Evolutionary conservation across 2,113 vertebrate genomes (phyloP).

Genomic region (Corvus moneduloides): DNA sequence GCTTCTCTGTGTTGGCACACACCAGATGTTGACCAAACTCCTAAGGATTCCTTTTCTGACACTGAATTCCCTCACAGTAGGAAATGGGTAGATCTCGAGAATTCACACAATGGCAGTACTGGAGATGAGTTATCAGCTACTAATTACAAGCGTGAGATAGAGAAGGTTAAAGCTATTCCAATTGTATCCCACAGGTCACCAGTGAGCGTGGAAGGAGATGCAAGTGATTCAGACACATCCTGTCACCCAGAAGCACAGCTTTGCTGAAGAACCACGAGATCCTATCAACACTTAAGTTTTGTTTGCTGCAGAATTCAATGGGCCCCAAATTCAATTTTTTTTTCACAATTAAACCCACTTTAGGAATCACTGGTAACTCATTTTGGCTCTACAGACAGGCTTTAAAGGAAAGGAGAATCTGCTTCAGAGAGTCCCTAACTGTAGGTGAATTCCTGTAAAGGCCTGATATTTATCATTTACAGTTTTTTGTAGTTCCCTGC

Average conservation of each 20-base stretch:
- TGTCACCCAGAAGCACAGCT: fast-evolving
- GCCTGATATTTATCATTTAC: neutral
- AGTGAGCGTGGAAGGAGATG: neutral
- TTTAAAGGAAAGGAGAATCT: neutral
- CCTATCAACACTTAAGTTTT: neutral
- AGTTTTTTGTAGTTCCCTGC: neutral
- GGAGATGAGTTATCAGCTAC: neutral
- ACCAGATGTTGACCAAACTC: neutral
- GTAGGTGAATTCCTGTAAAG: neutral
- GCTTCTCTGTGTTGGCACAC: neutral
- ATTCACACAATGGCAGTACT: fast-evolving
- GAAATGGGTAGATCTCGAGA: neutral
- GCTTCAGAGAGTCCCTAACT: neutral
- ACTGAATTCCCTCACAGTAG: neutral
- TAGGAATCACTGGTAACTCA: neutral
- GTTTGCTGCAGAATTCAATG: neutral
- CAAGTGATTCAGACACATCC: neutral
- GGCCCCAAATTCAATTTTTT: neutral
- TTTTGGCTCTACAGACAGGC: neutral
- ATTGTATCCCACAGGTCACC: neutral
- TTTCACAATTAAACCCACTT: neutral
- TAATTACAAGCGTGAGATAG: neutral
- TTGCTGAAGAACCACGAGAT: neutral
- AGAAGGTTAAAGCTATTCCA: neutral
- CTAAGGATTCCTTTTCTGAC: neutral